Evolutionary conservation across 1,140 invertebrate genomes (phyloP), one percentile per base, ranked within the genome.

Genomic region (Drosophila oshimai): DNA sequence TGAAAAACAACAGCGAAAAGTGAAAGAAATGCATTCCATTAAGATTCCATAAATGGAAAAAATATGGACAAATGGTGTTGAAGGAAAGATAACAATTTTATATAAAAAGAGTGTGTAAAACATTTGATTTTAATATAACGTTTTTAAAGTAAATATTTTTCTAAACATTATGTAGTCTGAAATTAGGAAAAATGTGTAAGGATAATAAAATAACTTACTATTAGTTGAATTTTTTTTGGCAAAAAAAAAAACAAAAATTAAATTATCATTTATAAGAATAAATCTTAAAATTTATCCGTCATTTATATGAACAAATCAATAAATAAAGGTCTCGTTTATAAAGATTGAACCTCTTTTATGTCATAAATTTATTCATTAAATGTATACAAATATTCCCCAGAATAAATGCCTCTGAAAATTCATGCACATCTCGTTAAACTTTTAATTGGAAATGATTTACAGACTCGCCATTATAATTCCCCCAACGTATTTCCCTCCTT

Each of bases 21-120:
- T 64, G 44, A 62, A 65, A 41, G 57, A 64, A 49, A 46, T 29
- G 13, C 58, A 64, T 49, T 36, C 42, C 44, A 9, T 65, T 9
- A 20, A 50, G 47, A 50, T 29, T 26, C 18, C 20, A 13, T 4
- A n/a, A 37, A 15, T 17, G 26, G 6, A 13, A 29, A 10, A 20
- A 7, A 31, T 3, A 61, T 50, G 20, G n/a, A 22, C 18, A 41
- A 41, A 37, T 60, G 44, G 28, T n/a, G 13, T 39, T 10, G 34
- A 18, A 26, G 15, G 15, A 18, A 9, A 12, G 10, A 9, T 60
- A n/a, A 6, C 12, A 3, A 10, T 12, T 5, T 9, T 37, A 4
- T 6, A 12, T 7, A 20, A 18, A n/a, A 20, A 34, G 1, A 3
- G 3, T 29, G 3, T 29, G 10, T n/a, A n/a, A n/a, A 3, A 2